These are phyloP conservation scores for Masticophis lateralis DNA, from an alignment of 2,797 vertebrate genomes.

Conservation along the genomic window DNA sequence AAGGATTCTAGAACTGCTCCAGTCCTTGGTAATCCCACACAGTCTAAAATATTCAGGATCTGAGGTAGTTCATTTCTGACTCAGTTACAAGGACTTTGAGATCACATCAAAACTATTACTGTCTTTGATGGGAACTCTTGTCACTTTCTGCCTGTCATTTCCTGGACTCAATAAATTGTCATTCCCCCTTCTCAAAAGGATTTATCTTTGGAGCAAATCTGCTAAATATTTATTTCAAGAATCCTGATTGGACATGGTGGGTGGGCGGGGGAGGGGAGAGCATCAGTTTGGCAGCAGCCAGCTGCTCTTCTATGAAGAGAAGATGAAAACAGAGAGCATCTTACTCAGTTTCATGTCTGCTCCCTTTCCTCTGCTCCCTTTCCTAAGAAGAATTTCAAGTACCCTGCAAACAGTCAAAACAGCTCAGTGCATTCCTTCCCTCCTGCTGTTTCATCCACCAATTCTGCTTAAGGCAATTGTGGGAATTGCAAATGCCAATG, in stretches of 20 bases:
- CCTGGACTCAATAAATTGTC: not conserved
- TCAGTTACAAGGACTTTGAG: not conserved
- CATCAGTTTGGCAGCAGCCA: not conserved
- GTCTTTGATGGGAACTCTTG: not conserved
- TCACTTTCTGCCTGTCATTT: not conserved
- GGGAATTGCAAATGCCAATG: not conserved
- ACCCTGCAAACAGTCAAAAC: not conserved
- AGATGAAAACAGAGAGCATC: not conserved
- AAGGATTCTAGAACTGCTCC: not conserved
- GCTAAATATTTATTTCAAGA: not conserved
- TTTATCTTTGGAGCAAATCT: not conserved
- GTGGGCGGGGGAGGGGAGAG: rapidly evolving
- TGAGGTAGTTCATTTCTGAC: not conserved
- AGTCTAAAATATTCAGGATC: not conserved
- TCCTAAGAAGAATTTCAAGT: not conserved
- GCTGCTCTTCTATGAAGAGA: not conserved
- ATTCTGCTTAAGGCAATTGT: not conserved
- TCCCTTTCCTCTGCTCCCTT: not conserved
- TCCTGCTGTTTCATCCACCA: not conserved
- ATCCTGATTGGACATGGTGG: not conserved
- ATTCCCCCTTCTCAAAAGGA: not conserved
- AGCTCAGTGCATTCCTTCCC: not conserved
- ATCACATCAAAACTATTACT: not conserved
- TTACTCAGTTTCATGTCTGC: not conserved
- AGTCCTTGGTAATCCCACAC: not conserved